Conservation (phyloP, 2,113 vertebrate genomes). For the Melanotaenia duboulayi region DNA sequence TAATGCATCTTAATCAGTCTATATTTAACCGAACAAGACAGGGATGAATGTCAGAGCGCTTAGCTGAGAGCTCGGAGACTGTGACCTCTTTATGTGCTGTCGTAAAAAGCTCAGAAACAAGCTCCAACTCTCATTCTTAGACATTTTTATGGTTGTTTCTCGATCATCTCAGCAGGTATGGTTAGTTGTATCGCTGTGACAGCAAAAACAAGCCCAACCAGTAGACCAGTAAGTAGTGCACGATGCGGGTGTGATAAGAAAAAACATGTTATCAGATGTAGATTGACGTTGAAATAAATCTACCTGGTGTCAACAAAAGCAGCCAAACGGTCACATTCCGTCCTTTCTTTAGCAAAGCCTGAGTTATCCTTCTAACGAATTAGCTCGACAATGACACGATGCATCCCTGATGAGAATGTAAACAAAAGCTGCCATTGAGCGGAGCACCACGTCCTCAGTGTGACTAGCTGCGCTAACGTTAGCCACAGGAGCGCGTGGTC, state of each 20-base stretch:
- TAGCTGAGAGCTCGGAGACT: not conserved
- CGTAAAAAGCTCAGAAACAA: not conserved
- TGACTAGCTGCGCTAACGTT: slow-evolving; percentile 47
- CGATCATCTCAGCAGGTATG: too few relatives aligned
- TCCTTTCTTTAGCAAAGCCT: not conserved
- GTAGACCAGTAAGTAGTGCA: not conserved
- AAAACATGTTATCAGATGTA: slow-evolving; percentile 2
- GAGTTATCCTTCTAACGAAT: slow-evolving; percentile 6
- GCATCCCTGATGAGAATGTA: slow-evolving; percentile 45
- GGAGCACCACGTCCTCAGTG: slow-evolving; percentile 47
- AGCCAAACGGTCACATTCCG: not conserved
- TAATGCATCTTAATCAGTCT: slow-evolving; percentile 51
- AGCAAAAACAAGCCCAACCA: slow-evolving; percentile 9
- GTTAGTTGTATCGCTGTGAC: not conserved
- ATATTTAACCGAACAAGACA: slow-evolving; percentile 26
- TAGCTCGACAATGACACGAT: slow-evolving; percentile 19
- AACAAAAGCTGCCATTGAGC: slow-evolving; percentile 52
- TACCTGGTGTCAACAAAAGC: too few relatives aligned
- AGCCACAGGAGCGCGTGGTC: slow-evolving; percentile 40
- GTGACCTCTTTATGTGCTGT: not conserved
- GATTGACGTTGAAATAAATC: too few relatives aligned
- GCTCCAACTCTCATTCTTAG: too few relatives aligned
- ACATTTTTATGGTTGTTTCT: too few relatives aligned
- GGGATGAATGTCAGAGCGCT: slow-evolving; percentile 38
- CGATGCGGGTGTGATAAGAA: not conserved